Conservation (phyloP, 1,140 invertebrate species). For the Teleogryllus occipitalis region DNA sequence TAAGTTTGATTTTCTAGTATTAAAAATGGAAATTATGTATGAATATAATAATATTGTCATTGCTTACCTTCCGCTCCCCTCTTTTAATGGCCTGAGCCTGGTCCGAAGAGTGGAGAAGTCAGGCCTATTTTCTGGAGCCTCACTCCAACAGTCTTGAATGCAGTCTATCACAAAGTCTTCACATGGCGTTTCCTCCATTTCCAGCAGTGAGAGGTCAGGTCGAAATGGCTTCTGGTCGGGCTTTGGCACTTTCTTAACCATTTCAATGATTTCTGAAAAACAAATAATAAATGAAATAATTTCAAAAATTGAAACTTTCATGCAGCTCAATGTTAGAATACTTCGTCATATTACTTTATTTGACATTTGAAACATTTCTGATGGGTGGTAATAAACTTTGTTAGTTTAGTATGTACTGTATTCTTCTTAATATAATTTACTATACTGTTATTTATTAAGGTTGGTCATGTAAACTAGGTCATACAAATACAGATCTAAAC, state of each 20-base stretch:
- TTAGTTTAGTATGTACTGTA: too few species aligned
- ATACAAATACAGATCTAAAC: too few species aligned
- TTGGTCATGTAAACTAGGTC: too few species aligned
- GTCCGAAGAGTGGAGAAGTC: slow-evolving; percentile 71
- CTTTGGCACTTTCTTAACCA: slow-evolving; percentile 56
- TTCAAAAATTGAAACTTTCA: too few species aligned
- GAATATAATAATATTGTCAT: neutral
- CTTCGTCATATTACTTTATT: too few species aligned
- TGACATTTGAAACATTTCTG: too few species aligned
- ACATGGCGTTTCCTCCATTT: slow-evolving; percentile 53
- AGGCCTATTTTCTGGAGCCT: slow-evolving; percentile 67
- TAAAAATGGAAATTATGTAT: too few species aligned
- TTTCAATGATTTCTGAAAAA: slow-evolving; percentile 65
- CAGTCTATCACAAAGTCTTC: slow-evolving; percentile 68
- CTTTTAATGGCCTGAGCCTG: slow-evolving; percentile 76
- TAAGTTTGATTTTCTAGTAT: too few species aligned
- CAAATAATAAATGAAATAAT: slow-evolving; percentile 18
- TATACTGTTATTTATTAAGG: too few species aligned
- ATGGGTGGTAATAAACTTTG: too few species aligned
- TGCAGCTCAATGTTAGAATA: too few species aligned
- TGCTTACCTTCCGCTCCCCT: slow-evolving; percentile 56
- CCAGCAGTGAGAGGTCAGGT: slow-evolving; percentile 59
- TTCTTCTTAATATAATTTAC: too few species aligned
- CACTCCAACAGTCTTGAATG: slow-evolving; percentile 81
- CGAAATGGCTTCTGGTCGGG: slow-evolving; percentile 62